phyloP scores from a whole-genome alignment of 2,113 vertebrate species.

The Odocoileus virginianus region DNA sequence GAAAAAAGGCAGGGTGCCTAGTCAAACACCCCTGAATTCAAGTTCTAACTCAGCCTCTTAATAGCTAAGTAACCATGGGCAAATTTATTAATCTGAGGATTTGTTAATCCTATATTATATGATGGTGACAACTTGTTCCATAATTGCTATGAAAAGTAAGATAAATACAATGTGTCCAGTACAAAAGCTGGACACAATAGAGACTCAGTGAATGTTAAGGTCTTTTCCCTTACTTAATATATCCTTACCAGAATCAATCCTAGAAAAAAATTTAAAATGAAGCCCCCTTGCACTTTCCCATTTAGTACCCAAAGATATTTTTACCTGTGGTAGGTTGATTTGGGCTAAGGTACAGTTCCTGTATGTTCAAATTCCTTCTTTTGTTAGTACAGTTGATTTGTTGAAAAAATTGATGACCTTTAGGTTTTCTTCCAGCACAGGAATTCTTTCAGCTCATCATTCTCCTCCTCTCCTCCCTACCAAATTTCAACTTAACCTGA shows the following conservation, averaged over 20 bases:
- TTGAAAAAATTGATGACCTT: slow-evolving; percentile 52
- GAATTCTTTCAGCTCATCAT: slow-evolving; percentile 54
- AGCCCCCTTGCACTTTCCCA: background rate
- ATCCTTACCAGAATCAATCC: background rate
- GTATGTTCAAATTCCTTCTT: background rate
- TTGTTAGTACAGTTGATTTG: background rate
- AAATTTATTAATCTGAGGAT: background rate
- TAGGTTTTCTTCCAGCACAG: slow-evolving; percentile 36
- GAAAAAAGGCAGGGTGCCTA: background rate
- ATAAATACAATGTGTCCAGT: background rate
- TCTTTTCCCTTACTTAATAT: background rate
- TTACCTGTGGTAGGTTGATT: background rate
- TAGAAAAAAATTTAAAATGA: background rate
- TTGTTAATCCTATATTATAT: background rate
- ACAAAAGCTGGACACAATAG: background rate
- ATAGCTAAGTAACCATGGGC: background rate
- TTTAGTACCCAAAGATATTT: background rate
- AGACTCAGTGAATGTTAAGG: background rate
- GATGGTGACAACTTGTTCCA: background rate
- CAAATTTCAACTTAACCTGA: slow-evolving; percentile 70
- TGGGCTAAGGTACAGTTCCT: background rate
- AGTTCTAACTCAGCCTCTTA: slow-evolving; percentile 9
- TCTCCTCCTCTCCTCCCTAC: slow-evolving; percentile 2
- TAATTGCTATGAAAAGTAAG: slow-evolving; percentile 7
- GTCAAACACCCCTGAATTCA: background rate